Base-by-base conservation (phyloP, 2,113 vertebrate genomes). In the Xenotilapia flavipinnis region DNA sequence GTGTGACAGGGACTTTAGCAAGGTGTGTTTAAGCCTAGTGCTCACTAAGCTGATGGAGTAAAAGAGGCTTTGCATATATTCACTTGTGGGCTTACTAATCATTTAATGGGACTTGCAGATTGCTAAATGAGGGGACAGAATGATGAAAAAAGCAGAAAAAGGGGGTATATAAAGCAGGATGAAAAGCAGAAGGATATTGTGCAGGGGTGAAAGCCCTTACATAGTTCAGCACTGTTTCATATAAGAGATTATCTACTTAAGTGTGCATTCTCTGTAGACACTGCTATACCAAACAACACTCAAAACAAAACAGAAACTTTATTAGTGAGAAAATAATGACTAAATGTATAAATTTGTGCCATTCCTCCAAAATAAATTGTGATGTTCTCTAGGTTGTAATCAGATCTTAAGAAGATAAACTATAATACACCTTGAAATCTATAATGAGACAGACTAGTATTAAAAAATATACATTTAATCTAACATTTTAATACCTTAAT, bases 61-160 rank as follows among this genome's bases (percentile, higher is more conserved):
- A 92, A 93, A 89, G 87, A 89, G 89, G 88, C 91, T 96, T 95
- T 94, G 93, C 91, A 92, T 92, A 93, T 82, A 91, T 94, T 94
- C 90, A 92, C 93, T 91, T 51, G 87, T 84, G 87, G 93, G 90
- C 85, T 93, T 90, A 95, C 92, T 94, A 94, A 95, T 94, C 91
- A 93, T 93, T 93, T 94, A 92, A 87, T 89, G 26, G 90, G 79
- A 91, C 86, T 80, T 90, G 84, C 83, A 91, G 84, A 83, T 86
- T 88, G 80, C 45, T 82, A 87, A 94, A 91, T 86, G 86, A 87
- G 68, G 60, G 47, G 70, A 88, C 77, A 87, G 85, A 84, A 73
- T 90, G 55, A 26, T 49, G 36, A 62, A 87, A 82, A 86, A 56
- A n/a, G 31, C n/a, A 60, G 38, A 28, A 79, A 55, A 40, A 9